Conservation (phyloP, 1,140 invertebrate species). For the Calephelis virginiensis region DNA sequence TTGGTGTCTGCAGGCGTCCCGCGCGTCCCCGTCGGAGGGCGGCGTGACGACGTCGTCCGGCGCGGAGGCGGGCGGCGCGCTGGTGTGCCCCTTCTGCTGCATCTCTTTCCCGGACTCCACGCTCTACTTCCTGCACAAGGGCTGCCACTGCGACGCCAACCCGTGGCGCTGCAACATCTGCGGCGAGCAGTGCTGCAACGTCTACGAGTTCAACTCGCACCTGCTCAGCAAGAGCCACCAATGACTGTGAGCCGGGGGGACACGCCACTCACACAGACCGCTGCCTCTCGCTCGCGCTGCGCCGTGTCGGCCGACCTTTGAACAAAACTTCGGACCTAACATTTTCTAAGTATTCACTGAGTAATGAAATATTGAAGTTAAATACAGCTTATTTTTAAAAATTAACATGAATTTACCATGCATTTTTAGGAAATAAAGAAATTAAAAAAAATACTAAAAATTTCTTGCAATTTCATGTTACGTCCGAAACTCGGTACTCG, state of each 20-base stretch:
- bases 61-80: conserved; percentile 66
- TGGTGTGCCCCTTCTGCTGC: conserved; percentile 92
- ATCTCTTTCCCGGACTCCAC: conserved; percentile 97
- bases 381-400: too few species aligned
- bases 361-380: too few species aligned
- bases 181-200: conserved; percentile 93
- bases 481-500: too few species aligned
- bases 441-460: too few species aligned
- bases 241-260: conserved; percentile 78
- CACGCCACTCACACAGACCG: conserved; percentile 33
- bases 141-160: conserved; percentile 97
- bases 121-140: conserved; percentile 97
- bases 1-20: conserved; percentile 43
- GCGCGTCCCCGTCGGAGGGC: conserved; percentile 82
- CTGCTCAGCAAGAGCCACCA: conserved; percentile 95
- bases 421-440: too few species aligned
- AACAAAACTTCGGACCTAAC: too few species aligned
- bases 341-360: too few species aligned
- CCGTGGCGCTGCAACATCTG: conserved; percentile 99
- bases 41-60: conserved; percentile 33
- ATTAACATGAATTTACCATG: too few species aligned
- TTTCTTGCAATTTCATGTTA: too few species aligned
- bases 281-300: neutral
- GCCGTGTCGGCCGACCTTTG: neutral
- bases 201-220: conserved; percentile 98